Percentiles rank a stretch among this genome's conserved stretches.
Evolutionary conservation across 2,113 vertebrate genomes (phyloP).

Genomic region (Microcebus ravelobensis): DNA sequence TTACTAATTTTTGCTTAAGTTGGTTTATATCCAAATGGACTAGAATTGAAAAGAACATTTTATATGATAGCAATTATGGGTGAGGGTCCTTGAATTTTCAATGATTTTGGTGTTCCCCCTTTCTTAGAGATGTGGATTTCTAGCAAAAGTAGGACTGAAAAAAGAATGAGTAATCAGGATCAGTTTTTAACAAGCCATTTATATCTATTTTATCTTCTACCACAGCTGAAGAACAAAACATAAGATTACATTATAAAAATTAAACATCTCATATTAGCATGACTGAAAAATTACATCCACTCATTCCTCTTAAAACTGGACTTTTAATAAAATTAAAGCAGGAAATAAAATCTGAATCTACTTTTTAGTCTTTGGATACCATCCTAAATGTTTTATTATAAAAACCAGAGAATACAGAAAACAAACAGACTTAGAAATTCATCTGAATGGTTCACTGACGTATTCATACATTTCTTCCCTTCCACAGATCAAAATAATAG

Average conservation of each 20-base stretch:
- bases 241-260: conserved; percentile 41
- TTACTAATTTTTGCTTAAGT: conserved; percentile 66
- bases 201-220: conserved; percentile 1
- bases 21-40: conserved; percentile 69
- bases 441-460: not conserved
- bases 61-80: conserved; percentile 54
- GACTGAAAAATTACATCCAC: not conserved
- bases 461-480: conserved; percentile 13
- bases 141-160: not conserved
- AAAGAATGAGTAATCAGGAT: not conserved
- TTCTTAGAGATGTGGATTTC: conserved; percentile 51
- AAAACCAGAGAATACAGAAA: not conserved
- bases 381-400: conserved; percentile 43
- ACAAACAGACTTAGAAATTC: conserved; percentile 11
- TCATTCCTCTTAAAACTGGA: not conserved
- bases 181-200: conserved; percentile 57
- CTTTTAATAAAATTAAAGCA: conserved; percentile 39
- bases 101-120: conserved; percentile 42
- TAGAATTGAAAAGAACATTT: conserved; percentile 77
- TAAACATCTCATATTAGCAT: not conserved
- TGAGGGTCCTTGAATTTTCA: conserved; percentile 72
- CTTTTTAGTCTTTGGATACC: not conserved
- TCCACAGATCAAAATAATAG: conserved; percentile 32
- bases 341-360: not conserved
- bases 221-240: not conserved